phyloP scores from a whole-genome alignment of 2,888 invertebrate species.

The Drosophila nr. perissopoda region DNA sequence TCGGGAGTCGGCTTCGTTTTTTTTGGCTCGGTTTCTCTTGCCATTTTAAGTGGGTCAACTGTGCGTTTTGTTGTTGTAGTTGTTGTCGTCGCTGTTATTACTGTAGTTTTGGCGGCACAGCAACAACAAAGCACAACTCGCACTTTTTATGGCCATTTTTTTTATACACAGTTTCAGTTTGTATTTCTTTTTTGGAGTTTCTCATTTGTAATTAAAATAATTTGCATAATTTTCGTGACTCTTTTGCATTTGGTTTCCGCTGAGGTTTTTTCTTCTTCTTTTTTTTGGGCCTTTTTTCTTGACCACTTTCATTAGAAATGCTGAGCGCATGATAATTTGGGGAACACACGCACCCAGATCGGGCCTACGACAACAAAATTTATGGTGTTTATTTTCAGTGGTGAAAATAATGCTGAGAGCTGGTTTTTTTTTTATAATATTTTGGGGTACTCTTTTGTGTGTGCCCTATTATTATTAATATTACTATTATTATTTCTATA shows the following conservation, averaged over 20 bases:
- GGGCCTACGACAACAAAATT: conserved; percentile 75
- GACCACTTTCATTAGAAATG: conserved; percentile 83
- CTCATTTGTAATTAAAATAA: conserved; percentile 77
- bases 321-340: background rate
- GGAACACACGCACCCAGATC: conserved; percentile 10
- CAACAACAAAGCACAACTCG: conserved; percentile 46
- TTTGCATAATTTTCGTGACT: conserved; percentile 79
- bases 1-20: conserved; percentile 10
- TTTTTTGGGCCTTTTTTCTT: conserved; percentile 12
- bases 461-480: conserved; percentile 25
- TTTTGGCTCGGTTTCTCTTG: conserved; percentile 58
- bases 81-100: conserved; percentile 7
- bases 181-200: conserved; percentile 49
- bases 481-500: conserved; percentile 45
- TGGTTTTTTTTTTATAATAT: conserved; percentile 4
- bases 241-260: conserved; percentile 56
- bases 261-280: conserved; percentile 7
- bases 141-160: conserved; percentile 64
- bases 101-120: conserved; percentile 27
- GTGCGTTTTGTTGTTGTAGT: conserved; percentile 10
- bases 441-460: conserved; percentile 32
- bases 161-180: conserved; percentile 8
- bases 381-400: conserved; percentile 48
- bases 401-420: conserved; percentile 45
- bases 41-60: conserved; percentile 75